These are phyloP conservation scores for Agrotis segetum DNA, from an alignment of 2,888 invertebrate genomes.

Conservation along the genomic window DNA sequence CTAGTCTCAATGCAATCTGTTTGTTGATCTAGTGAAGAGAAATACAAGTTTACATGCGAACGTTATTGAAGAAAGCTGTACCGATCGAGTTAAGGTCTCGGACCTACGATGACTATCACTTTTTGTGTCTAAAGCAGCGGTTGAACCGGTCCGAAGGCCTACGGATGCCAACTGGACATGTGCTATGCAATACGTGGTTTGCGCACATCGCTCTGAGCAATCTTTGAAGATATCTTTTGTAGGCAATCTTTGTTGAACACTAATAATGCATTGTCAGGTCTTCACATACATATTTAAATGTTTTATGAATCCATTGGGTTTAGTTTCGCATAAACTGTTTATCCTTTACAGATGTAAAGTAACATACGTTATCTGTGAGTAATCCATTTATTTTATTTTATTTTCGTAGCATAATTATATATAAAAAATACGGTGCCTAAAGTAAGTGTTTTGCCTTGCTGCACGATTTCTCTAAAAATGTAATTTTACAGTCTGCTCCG, in stretches of 20 bases:
- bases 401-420: too few relatives aligned
- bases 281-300: conserved; percentile 22
- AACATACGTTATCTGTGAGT: too few relatives aligned
- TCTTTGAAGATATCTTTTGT: conserved; percentile 54
- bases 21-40: conserved; percentile 19
- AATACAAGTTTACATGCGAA: conserved; percentile 29
- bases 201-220: conserved; percentile 64
- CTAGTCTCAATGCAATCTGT: conserved; percentile 17
- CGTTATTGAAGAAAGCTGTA: conserved; percentile 67
- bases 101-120: conserved; percentile 80
- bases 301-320: neutral
- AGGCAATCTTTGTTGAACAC: conserved; percentile 40
- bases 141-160: conserved; percentile 79
- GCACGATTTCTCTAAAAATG: conserved; percentile 28
- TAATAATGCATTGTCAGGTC: conserved; percentile 34
- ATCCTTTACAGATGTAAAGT: neutral
- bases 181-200: conserved; percentile 51
- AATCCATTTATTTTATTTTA: too few relatives aligned
- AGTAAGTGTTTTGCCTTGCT: neutral
- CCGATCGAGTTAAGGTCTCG: conserved; percentile 69
- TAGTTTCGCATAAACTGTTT: too few relatives aligned
- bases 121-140: conserved; percentile 76
- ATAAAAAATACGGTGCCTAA: too few relatives aligned
- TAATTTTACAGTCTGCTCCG: neutral
- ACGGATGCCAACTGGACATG: conserved; percentile 71